Base-by-base conservation (phyloP, 2,113 vertebrate genomes). In the Platysteira castanea region DNA sequence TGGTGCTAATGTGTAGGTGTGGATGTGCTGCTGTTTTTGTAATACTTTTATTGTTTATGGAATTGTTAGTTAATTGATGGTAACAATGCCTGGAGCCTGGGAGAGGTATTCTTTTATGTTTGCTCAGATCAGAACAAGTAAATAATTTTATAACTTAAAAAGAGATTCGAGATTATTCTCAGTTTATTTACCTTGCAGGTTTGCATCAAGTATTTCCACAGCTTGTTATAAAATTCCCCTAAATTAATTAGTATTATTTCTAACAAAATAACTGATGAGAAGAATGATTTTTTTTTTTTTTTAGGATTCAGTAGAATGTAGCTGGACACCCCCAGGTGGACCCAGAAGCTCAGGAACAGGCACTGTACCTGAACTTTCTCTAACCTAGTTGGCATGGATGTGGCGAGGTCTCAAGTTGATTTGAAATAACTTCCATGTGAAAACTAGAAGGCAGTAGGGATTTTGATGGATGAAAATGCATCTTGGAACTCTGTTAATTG, bases 31-130 rank as follows among this genome's bases (percentile, higher is more conserved):
- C 93, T 94, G 92, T 94, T 95, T 79, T 93, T 95, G 90, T 96
- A 96, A 96, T 96, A 89, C 84, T 96, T 93, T 90, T 89, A 93
- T 92, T 97, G 93, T 96, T 94, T 96, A 88, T 96, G 83, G 90
- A 95, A 96, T 95, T 96, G 93, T 93, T 91, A 87, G 89, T 91
- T 97, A 94, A 96, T 96, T 95, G 94, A 92, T 89, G 86, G 87
- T 95, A 94, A 96, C 95, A 94, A 93, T 94, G 92, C 95, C 93
- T 93, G 89, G 86, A 93, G 87, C 92, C 84, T 92, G 93, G 95
- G 96, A 84, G 93, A 93, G 94, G 87, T 73, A 84, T 87, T 95
- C 93, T 95, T 93, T 95, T 96, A 94, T 93, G 78, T 94, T 90
- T 94, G 90, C 68, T 95, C 90, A 91, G 85, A 84, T 92, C 73